Percentiles rank a stretch among this genome's conserved stretches.
Evolutionary conservation across 2,888 invertebrate genomes (phyloP).

Genomic region (Acrobasis suavella): DNA sequence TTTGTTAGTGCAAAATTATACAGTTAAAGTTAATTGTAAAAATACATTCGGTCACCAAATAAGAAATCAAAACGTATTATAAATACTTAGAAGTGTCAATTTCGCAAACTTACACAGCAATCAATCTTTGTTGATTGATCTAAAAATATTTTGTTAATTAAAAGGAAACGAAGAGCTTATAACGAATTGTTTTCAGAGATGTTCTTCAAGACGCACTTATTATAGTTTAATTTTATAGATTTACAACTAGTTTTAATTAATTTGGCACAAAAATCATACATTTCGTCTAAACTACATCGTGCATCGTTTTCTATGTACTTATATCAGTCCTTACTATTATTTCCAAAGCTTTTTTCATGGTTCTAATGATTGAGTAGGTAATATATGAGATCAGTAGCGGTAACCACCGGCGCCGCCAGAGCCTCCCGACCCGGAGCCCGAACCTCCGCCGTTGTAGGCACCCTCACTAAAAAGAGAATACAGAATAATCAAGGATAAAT

Average conservation of each 20-base stretch:
- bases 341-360: constrained; percentile 19
- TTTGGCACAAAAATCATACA: too few relatives aligned
- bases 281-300: too few relatives aligned
- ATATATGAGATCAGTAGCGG: constrained; percentile 67
- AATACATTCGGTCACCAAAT: background rate
- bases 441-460: constrained; percentile 59
- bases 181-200: background rate
- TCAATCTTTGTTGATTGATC: background rate
- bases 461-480: constrained; percentile 58
- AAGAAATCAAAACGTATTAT: too few relatives aligned
- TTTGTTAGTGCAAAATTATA: background rate
- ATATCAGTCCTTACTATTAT: too few relatives aligned
- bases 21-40: background rate
- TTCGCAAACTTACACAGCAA: background rate
- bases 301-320: too few relatives aligned
- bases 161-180: background rate
- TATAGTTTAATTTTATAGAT: too few relatives aligned
- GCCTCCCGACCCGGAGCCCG: constrained; percentile 42
- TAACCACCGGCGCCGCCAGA: constrained; percentile 50
- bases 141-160: background rate
- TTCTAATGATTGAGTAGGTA: constrained; percentile 36
- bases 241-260: too few relatives aligned
- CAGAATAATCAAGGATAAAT: background rate
- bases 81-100: background rate
- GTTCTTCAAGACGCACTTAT: background rate